Evolutionary conservation across 2,797 vertebrate species (phyloP), one percentile per base, ranked within the genome.

Genomic region (Lacerta bilineata): DNA sequence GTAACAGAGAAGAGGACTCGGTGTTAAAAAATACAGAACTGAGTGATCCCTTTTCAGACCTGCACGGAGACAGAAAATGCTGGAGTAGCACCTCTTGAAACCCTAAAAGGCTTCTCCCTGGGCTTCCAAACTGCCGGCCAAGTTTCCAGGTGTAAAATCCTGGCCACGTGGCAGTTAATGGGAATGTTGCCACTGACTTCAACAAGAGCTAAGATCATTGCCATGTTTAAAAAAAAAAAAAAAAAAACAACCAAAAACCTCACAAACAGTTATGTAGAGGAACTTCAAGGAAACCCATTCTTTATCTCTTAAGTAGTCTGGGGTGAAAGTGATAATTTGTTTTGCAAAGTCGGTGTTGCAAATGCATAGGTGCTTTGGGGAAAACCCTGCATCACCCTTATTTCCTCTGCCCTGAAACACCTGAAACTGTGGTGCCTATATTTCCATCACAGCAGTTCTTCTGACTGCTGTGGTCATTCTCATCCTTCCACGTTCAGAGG

Each of bases 1-100:
- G 86, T 78, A 41, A 91, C 33, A 20, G 9, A 92, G 78, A 91
- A 86, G 84, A 86, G 85, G 87, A 74, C 75, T 86, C 27, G 27
- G 86, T 85, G 90, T 87, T 87, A 90, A 93, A 76, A 85, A 81
- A 68, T 81, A 76, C 33, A 55, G 59, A 80, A 75, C 50, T 4
- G 41, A 76, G 78, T 15, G 43, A 68, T 80, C 83, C 83, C 80
- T 89, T 75, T 80, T 39, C 68, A 85, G 83, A 85, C 25, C 41
- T 13, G 43, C 17, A 5, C 0, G 0, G 6, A 50, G 50, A 25
- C 33, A 41, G 71, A 85, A 89, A 81, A 76, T 39, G 71, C 43
- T 82, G 41, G 84, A 85, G 83, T 33, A 36, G 88, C 88, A 80
- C 88, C 55, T 85, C 77, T 80, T 61, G 76, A 74, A 74, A 46